phyloP scores from a whole-genome alignment of 2,888 invertebrate genomes.

The Lycia hirtaria region DNA sequence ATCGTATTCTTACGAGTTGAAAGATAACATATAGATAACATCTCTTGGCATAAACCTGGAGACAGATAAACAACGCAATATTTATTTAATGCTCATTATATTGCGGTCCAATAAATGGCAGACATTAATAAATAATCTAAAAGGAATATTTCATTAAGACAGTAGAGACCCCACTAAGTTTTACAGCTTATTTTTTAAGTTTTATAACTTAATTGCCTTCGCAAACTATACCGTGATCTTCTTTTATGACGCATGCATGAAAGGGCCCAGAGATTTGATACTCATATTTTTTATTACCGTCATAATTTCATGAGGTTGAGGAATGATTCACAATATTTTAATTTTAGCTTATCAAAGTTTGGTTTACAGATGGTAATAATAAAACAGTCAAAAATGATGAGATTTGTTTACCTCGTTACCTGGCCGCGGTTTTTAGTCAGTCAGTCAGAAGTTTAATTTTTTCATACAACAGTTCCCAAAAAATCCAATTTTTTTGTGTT shows the following conservation, averaged over 20 bases:
- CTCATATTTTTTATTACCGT: constrained; percentile 30
- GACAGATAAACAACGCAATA: constrained; percentile 50
- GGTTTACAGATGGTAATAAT: neutral
- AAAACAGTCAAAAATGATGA: neutral
- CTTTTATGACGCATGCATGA: constrained; percentile 72
- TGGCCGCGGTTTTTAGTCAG: neutral
- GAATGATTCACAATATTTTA: constrained; percentile 7
- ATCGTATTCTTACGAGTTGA: constrained; percentile 9
- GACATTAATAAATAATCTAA: constrained; percentile 75
- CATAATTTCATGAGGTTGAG: constrained; percentile 15
- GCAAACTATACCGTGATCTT: constrained; percentile 79
- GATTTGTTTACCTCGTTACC: neutral
- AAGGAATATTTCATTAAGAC: constrained; percentile 79
- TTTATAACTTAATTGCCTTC: constrained; percentile 79
- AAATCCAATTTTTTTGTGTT: too few species aligned
- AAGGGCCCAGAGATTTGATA: constrained; percentile 59
- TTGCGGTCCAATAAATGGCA: constrained; percentile 66
- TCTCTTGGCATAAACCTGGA: constrained; percentile 31
- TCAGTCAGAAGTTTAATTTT: too few species aligned
- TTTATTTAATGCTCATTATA: constrained; percentile 66
- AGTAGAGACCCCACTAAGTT: constrained; percentile 74
- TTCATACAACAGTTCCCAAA: too few species aligned
- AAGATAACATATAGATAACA: constrained; percentile 18
- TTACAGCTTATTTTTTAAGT: constrained; percentile 65
- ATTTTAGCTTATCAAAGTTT: neutral